phyloP scores from a whole-genome alignment of 2,888 invertebrate species.

The Noctua janthe region DNA sequence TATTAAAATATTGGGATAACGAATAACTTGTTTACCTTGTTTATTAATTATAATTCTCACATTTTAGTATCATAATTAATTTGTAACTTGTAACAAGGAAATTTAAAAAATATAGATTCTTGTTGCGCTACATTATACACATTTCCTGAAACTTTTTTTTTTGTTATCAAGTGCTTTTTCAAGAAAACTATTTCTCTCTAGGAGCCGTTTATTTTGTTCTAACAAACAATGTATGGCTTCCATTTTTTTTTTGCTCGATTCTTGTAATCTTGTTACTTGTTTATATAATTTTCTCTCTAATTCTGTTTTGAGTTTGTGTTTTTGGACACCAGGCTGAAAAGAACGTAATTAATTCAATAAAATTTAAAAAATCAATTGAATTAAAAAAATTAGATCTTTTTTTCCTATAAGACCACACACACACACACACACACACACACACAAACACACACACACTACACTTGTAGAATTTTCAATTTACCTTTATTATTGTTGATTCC shows the following conservation, averaged over 20 bases:
- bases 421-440: too few relatives aligned
- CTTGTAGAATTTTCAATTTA: neutral
- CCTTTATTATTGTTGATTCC: constrained; percentile 13
- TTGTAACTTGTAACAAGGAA: neutral
- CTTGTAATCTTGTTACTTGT: constrained; percentile 21
- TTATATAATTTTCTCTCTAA: constrained; percentile 25
- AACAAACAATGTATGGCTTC: constrained; percentile 26
- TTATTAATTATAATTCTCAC: neutral
- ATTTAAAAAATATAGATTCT: neutral
- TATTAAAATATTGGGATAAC: neutral
- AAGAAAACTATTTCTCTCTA: constrained; percentile 25
- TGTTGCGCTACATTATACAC: neutral
- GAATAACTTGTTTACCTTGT: neutral
- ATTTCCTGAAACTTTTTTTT: neutral
- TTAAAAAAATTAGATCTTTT: neutral
- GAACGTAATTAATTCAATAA: neutral
- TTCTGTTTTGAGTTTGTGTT: constrained; percentile 3
- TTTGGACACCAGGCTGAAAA: constrained; percentile 20
- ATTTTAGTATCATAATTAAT: neutral
- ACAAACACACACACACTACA: too few relatives aligned
- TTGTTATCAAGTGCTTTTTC: neutral
- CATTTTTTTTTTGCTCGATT: constrained; percentile 8
- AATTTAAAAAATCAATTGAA: neutral
- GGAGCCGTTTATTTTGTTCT: constrained; percentile 28
- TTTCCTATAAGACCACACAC: neutral